These are phyloP conservation scores for Drosophila mettleri DNA, from an alignment of 2,888 invertebrate species.

Conservation along the genomic window DNA sequence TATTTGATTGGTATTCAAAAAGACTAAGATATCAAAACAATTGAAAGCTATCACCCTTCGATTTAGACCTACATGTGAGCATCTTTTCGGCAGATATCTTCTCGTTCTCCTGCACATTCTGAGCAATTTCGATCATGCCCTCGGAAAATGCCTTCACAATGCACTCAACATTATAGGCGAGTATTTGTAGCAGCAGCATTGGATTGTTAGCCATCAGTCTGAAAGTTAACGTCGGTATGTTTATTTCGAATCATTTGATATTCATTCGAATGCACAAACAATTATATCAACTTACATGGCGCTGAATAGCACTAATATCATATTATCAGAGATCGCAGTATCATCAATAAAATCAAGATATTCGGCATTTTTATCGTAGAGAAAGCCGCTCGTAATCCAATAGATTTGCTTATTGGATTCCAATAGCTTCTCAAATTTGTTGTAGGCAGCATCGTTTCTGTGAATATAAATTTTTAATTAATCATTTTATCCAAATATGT, in stretches of 20 bases:
- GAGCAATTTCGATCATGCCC: conserved; percentile 84
- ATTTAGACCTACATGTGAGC: conserved; percentile 80
- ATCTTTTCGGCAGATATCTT: conserved; percentile 84
- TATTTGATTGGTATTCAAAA: not conserved
- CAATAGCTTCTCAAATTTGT: conserved; percentile 82
- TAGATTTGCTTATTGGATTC: conserved; percentile 82
- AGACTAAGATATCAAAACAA: too few relatives aligned
- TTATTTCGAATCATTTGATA: not conserved
- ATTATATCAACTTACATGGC: conserved; percentile 79
- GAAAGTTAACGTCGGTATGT: conserved; percentile 8
- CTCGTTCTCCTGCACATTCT: conserved; percentile 82
- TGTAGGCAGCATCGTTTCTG: conserved; percentile 82
- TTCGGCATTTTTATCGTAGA: conserved; percentile 83
- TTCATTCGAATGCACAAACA: not conserved
- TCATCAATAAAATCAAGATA: conserved; percentile 84
- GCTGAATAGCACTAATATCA: conserved; percentile 84
- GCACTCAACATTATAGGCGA: conserved; percentile 88
- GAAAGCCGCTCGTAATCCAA: conserved; percentile 83
- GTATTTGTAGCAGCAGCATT: conserved; percentile 88
- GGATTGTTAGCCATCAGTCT: conserved; percentile 87
- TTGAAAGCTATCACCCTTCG: not conserved
- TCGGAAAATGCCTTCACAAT: conserved; percentile 88
- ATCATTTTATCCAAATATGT: not conserved
- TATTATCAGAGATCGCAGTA: conserved; percentile 83
- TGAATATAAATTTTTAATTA: not conserved